Evolutionary conservation across 2,888 invertebrate genomes (phyloP).

Genomic region (Deroplatys truncata): DNA sequence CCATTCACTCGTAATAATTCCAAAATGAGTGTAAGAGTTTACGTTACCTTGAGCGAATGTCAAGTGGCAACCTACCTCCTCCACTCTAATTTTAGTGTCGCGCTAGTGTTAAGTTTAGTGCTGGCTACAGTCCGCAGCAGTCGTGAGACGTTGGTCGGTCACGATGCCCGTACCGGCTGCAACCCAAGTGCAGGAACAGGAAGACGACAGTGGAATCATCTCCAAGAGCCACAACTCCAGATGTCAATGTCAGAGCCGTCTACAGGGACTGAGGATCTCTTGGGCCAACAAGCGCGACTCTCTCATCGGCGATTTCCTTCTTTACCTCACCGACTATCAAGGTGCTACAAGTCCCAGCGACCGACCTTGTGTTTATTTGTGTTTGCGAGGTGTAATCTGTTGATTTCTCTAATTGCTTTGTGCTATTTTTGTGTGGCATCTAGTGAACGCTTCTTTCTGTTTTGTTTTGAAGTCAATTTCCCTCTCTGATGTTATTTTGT

Average conservation of each 20-base stretch:
- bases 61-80: background rate
- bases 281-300: conserved; percentile 43
- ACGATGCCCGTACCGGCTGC: conserved; percentile 22
- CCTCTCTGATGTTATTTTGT: no score
- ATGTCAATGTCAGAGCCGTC: background rate
- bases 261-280: conserved; percentile 39
- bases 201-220: background rate
- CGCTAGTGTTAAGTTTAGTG: background rate
- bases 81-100: background rate
- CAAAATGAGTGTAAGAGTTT: background rate
- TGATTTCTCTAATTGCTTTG: background rate
- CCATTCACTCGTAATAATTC: background rate
- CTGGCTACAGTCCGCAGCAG: background rate
- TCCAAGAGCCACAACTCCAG: background rate
- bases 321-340: conserved; percentile 50
- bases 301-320: conserved; percentile 47
- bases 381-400: background rate
- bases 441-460: background rate
- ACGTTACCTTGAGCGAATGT: background rate
- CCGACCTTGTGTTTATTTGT: background rate
- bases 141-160: background rate
- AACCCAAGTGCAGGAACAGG: background rate
- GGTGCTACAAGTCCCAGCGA: conserved; percentile 40
- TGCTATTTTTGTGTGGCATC: background rate
- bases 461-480: background rate